These are phyloP conservation scores for Trematomus bernacchii DNA, from an alignment of 2,797 vertebrate species.

Conservation along the genomic window DNA sequence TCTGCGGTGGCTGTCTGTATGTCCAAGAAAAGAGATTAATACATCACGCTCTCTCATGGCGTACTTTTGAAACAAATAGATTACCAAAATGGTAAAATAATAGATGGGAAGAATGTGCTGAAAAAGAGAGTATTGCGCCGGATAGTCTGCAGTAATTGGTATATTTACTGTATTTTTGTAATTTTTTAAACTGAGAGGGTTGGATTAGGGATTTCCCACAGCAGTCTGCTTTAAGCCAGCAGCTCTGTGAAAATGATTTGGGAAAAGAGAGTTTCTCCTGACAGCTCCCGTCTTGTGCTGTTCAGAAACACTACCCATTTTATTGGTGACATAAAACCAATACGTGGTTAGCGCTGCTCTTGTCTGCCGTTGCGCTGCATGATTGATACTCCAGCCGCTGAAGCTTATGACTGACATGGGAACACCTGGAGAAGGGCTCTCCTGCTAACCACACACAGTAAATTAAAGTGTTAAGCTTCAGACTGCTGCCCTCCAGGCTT, in stretches of 20 bases:
- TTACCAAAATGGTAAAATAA: slow-evolving; percentile 19
- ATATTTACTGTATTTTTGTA: slow-evolving; percentile 5
- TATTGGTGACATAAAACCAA: slow-evolving; percentile 83
- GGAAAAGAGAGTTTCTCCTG: slow-evolving; percentile 72
- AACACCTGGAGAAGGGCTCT: slow-evolving; percentile 84
- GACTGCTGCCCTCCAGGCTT: slow-evolving; percentile 76
- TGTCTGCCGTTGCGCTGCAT: slow-evolving; percentile 72
- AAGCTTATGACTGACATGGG: slow-evolving; percentile 82
- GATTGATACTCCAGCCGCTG: slow-evolving; percentile 82
- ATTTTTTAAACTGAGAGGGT: slow-evolving; percentile 47
- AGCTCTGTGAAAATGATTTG: slow-evolving; percentile 81
- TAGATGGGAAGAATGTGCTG: slow-evolving; percentile 43
- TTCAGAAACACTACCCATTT: slow-evolving; percentile 77
- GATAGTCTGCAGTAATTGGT: slow-evolving; percentile 2
- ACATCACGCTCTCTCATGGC: neutral
- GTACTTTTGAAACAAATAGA: neutral
- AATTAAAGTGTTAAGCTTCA: slow-evolving; percentile 80
- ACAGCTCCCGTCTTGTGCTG: slow-evolving; percentile 74
- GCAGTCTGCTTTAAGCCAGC: slow-evolving; percentile 58
- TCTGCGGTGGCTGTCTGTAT: slow-evolving; percentile 93
- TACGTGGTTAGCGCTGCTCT: slow-evolving; percentile 73
- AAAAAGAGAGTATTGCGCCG: slow-evolving; percentile 9
- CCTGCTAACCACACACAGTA: slow-evolving; percentile 82
- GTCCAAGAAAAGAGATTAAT: slow-evolving; percentile 35
- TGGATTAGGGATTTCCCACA: slow-evolving; percentile 58